phyloP scores from a whole-genome alignment of 2,113 vertebrate genomes.

The Potamarius usumacintae region DNA sequence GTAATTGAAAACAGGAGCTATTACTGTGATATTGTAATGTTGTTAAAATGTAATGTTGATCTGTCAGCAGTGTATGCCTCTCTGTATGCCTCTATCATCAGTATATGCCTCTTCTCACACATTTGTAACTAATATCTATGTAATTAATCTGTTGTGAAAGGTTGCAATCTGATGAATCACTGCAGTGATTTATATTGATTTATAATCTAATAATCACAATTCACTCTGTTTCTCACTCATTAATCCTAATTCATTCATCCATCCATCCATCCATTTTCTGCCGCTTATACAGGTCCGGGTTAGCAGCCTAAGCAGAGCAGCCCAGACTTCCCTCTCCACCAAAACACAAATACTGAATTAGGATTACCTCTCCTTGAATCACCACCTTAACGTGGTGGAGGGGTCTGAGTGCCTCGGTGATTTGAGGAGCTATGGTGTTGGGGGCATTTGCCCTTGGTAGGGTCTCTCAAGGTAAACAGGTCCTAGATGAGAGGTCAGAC shows the following conservation, averaged over 20 bases:
- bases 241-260: neutral
- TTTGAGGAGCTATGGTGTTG: too few species aligned
- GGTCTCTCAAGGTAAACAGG: too few species aligned
- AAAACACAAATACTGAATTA: too few species aligned
- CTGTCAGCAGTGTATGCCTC: neutral
- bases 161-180: constrained; percentile 1
- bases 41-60: neutral
- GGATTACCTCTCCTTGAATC: too few species aligned
- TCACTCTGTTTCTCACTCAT: neutral
- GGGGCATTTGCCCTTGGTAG: too few species aligned
- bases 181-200: neutral
- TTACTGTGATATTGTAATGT: neutral
- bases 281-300: too few species aligned
- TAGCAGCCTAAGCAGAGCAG: too few species aligned
- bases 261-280: too few species aligned
- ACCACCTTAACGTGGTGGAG: too few species aligned
- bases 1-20: constrained; percentile 2
- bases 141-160: neutral
- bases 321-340: too few species aligned
- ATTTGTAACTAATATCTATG: neutral
- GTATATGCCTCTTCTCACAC: neutral
- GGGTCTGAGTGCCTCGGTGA: too few species aligned
- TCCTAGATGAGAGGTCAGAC: too few species aligned
- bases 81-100: neutral
- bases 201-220: neutral